A percentile compares a stretch with the other conserved stretches of the same genome.
Conservation (phyloP, 2,888 invertebrate genomes). For the Pachliopta kotzebuea region DNA sequence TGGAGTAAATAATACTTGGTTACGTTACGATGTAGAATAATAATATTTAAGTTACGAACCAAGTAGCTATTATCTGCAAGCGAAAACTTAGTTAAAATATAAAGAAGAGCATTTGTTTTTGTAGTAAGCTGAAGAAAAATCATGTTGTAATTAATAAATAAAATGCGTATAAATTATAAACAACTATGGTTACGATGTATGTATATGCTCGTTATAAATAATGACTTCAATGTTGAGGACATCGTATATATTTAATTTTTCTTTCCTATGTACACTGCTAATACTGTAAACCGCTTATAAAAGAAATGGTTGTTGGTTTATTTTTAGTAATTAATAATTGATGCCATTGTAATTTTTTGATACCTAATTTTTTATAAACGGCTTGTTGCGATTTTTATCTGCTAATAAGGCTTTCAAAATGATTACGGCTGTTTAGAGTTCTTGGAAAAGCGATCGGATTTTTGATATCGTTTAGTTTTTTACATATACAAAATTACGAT, state of each 20-base stretch:
- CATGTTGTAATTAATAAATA: too few species aligned
- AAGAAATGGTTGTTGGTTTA: not conserved
- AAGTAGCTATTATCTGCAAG: not conserved
- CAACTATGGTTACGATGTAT: too few species aligned
- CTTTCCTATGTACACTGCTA: not conserved
- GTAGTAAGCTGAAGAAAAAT: too few species aligned
- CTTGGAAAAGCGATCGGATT: slow-evolving; percentile 54
- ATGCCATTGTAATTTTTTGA: not conserved
- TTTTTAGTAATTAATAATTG: too few species aligned
- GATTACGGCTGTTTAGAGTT: slow-evolving; percentile 35
- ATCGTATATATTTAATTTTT: not conserved
- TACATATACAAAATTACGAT: slow-evolving; percentile 49
- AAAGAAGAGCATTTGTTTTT: too few species aligned
- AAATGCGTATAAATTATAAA: too few species aligned
- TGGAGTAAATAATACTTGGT: slow-evolving; percentile 35
- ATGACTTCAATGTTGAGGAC: not conserved
- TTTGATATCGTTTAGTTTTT: slow-evolving; percentile 47
- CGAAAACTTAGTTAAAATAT: not conserved
- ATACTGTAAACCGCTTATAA: not conserved
- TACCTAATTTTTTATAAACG: slow-evolving; percentile 18
- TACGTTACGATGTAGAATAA: slow-evolving; percentile 18
- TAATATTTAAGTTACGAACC: slow-evolving; percentile 5
- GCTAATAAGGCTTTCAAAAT: slow-evolving; percentile 19
- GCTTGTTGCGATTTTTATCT: slow-evolving; percentile 28
- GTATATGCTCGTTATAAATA: not conserved